Percentiles rank a stretch among this genome's conserved stretches.
Evolutionary conservation across 2,113 vertebrate species (phyloP).

Genomic region (Charina bottae): DNA sequence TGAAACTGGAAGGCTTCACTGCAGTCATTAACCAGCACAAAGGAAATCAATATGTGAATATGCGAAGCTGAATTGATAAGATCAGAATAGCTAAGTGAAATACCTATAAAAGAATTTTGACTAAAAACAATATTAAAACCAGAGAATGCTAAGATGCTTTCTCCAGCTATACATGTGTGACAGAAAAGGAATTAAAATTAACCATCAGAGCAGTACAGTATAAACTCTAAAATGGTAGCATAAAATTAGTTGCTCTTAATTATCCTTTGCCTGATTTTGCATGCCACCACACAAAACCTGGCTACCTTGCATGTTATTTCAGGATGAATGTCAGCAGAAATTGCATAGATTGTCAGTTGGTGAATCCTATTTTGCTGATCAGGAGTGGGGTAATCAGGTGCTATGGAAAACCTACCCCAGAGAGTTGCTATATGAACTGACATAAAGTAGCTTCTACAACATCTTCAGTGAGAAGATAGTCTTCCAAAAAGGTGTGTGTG

Average conservation of each 20-base stretch:
- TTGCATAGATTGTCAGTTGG: background rate
- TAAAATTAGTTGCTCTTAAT: background rate
- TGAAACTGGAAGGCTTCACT: background rate
- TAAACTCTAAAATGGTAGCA: background rate
- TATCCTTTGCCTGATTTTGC: background rate
- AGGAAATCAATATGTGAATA: background rate
- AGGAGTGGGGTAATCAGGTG: background rate
- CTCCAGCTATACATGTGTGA: background rate
- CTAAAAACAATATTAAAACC: background rate
- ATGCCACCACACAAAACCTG: background rate
- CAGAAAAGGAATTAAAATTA: background rate
- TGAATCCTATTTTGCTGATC: background rate
- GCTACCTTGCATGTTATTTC: background rate
- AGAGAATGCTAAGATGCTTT: background rate
- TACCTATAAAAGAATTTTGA: background rate
- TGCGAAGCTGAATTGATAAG: background rate
- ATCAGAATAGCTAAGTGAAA: background rate
- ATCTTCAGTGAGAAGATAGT: background rate
- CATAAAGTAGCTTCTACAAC: background rate
- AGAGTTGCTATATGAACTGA: background rate
- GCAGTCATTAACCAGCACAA: background rate
- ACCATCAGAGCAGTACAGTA: background rate
- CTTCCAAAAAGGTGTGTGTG: background rate
- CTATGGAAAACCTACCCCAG: background rate
- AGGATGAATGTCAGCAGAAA: background rate